Evolutionary conservation across 2,797 vertebrate species (phyloP), one percentile per base, ranked within the genome.

Genomic region (Lithobates sylvaticus): DNA sequence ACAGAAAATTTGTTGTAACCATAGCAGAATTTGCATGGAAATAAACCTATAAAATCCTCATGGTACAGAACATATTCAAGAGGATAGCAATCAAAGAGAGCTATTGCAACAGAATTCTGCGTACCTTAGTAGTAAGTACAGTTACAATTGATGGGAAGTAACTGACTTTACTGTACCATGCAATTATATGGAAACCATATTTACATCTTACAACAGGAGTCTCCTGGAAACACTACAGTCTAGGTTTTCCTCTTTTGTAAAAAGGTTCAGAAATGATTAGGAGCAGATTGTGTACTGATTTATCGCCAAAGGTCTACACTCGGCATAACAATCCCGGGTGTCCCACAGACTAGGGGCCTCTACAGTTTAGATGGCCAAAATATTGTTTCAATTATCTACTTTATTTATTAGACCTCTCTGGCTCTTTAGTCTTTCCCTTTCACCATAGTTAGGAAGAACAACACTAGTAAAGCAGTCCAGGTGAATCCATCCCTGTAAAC

Each of bases 301-400:
- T 42, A 81, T 64, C 42, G 79, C 69, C 79, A 81, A 81, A 16
- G 9, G 23, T 69, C 68, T 81, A 21, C 34, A 21, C 69, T 39
- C 47, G 15, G 23, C 71, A 29, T 42, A 81, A 81, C 44, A 61
- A 69, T 80, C 54, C 69, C 47, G 10, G 50, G 10, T 42, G 69
- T 61, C 79, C 58, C 8, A 81, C 8, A 81, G 69, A 72, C 69
- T 36, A 72, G 50, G 50, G 68, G 79, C 69, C 79, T 73, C 78
- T 72, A 16, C 50, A 61, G 50, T 42, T 39, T 39, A 32, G 26
- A 81, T 61, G 34, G 69, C 32, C n/a, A 81, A 73, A 81, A 73
- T 81, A 64, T 81, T 81, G 32, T 81, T 81, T 32, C 50, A 73
- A 81, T 81, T 81, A 81, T 83, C 71, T 68, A 34, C 61, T 75